These are phyloP conservation scores for Pseudococcus longispinus DNA, from an alignment of 2,888 invertebrate genomes.

Conservation along the genomic window DNA sequence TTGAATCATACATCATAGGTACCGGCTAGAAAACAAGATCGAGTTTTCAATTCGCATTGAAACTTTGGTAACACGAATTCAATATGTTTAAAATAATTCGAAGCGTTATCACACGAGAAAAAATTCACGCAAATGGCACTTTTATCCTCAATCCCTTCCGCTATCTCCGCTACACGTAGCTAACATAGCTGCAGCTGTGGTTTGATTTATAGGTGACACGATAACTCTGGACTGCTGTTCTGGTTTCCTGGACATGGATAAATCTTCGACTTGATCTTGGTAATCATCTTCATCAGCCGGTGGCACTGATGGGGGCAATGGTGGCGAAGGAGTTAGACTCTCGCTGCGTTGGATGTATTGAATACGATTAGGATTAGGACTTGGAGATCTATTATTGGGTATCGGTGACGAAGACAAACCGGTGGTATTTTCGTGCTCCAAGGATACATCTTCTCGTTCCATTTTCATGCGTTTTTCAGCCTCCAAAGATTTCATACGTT, in stretches of 20 bases:
- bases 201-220: constrained; percentile 70
- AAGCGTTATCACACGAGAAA: too few species aligned
- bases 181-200: constrained; percentile 60
- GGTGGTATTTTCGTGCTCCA: constrained; percentile 63
- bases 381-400: constrained; percentile 60
- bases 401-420: not conserved
- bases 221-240: constrained; percentile 71
- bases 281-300: constrained; percentile 63
- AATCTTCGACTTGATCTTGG: constrained; percentile 82
- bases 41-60: not conserved
- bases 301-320: constrained; percentile 60
- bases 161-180: constrained; percentile 58
- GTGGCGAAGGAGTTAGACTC: constrained; percentile 63
- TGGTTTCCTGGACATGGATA: constrained; percentile 71
- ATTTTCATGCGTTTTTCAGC: constrained; percentile 62
- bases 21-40: not conserved
- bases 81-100: not conserved
- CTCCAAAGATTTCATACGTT: constrained; percentile 67
- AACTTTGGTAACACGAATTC: not conserved
- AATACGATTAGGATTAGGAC: constrained; percentile 64
- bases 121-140: too few species aligned
- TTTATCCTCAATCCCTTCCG: not conserved
- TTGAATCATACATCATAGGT: not conserved
- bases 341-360: constrained; percentile 65
- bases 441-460: constrained; percentile 60